Conservation (phyloP, 2,797 vertebrate species). For the Malurus splendens region DNA sequence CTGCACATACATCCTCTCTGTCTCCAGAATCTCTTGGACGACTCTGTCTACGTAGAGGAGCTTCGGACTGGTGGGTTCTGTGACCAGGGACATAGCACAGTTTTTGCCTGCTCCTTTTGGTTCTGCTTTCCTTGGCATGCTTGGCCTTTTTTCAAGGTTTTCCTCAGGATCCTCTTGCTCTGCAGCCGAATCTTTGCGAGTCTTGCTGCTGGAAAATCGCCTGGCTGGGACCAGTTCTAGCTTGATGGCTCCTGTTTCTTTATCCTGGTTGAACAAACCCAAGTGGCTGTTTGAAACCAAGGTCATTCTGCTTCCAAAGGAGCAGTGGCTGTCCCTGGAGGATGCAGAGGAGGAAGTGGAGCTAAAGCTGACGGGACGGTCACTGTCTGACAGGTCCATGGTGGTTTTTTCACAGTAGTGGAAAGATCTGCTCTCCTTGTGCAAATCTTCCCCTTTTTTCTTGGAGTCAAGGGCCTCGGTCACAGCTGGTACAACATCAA, state of each 20-base stretch:
- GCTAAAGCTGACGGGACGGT: conserved; percentile 92
- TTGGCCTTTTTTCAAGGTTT: conserved; percentile 30
- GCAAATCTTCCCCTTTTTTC: conserved; percentile 70
- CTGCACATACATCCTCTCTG: conserved; percentile 92
- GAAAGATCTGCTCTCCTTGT: conserved; percentile 57
- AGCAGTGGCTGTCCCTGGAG: conserved; percentile 94
- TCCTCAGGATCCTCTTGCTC: conserved; percentile 37
- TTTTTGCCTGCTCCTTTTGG: conserved; percentile 44
- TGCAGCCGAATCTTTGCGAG: background rate
- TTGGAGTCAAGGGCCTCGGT: conserved; percentile 73
- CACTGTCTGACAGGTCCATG: conserved; percentile 92
- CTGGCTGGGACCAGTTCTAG: conserved; percentile 87
- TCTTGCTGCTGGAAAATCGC: conserved; percentile 68
- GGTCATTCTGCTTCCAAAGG: conserved; percentile 88
- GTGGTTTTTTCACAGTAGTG: conserved; percentile 75
- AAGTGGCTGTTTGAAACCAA: conserved; percentile 82
- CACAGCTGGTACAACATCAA: conserved; percentile 79
- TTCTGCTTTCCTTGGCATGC: conserved; percentile 57
- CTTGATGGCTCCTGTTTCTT: conserved; percentile 87
- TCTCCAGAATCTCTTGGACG: conserved; percentile 95
- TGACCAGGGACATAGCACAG: conserved; percentile 22
- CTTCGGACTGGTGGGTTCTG: conserved; percentile 79
- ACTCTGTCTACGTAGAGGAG: conserved; percentile 93
- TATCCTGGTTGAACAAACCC: conserved; percentile 78
- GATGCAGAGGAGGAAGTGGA: conserved; percentile 96